Evolutionary conservation across 2,888 invertebrate species (phyloP).

Genomic region (Sthenelais limicola): DNA sequence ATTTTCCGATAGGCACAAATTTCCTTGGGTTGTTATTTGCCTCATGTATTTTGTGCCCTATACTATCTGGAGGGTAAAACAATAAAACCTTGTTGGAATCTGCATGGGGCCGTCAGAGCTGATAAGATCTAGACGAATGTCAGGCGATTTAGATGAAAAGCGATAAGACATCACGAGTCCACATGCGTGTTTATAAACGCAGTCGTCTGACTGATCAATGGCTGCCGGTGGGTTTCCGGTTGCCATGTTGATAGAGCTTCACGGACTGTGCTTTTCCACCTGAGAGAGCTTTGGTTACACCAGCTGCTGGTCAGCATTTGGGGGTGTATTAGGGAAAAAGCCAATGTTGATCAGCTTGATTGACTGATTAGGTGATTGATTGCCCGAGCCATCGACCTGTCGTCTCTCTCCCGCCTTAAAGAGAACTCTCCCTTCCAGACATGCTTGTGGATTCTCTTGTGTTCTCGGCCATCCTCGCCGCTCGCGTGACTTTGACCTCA

Average conservation of each 20-base stretch:
- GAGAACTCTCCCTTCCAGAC: neutral
- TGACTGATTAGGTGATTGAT: slow-evolving; percentile 39
- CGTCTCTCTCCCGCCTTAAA: slow-evolving; percentile 25
- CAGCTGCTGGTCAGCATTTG: slow-evolving; percentile 23
- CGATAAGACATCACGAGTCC: slow-evolving; percentile 8
- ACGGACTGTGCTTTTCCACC: slow-evolving; percentile 20
- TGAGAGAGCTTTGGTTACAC: slow-evolving; percentile 1
- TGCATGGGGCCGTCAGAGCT: too few relatives aligned
- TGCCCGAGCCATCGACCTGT: slow-evolving; percentile 26
- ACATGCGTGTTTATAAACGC: too few relatives aligned
- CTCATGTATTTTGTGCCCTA: too few relatives aligned
- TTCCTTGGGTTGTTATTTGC: too few relatives aligned
- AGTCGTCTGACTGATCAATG: too few relatives aligned
- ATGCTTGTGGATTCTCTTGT: neutral
- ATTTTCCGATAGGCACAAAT: too few relatives aligned
- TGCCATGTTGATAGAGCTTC: too few relatives aligned
- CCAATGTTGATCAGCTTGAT: slow-evolving; percentile 23
- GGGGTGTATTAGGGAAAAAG: slow-evolving; percentile 34
- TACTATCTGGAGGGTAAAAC: too few relatives aligned
- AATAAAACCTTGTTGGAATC: too few relatives aligned
- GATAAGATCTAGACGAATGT: slow-evolving; percentile 34
- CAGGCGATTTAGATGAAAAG: slow-evolving; percentile 27
- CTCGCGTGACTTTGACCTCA: slow-evolving; percentile 36
- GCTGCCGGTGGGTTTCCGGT: too few relatives aligned
- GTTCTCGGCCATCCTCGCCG: slow-evolving; percentile 33